Conservation (phyloP, 1,140 invertebrate genomes). For the Pseudomyrmex sp. region DNA sequence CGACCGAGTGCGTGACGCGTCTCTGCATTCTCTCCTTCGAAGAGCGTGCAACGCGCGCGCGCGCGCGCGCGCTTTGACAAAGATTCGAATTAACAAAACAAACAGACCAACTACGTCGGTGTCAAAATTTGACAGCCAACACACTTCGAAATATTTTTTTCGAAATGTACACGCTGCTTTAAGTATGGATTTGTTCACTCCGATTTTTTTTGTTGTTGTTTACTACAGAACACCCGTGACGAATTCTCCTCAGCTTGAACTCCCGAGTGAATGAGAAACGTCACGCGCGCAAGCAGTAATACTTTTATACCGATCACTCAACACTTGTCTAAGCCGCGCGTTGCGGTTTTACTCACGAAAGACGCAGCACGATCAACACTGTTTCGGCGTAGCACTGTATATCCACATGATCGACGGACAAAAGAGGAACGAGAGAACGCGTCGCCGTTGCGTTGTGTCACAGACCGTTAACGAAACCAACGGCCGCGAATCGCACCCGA, state of each 20-base stretch:
- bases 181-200: too few relatives aligned
- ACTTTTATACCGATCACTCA: conserved; percentile 8
- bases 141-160: background rate
- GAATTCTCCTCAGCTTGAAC: too few relatives aligned
- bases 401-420: conserved; percentile 20
- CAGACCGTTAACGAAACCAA: conserved; percentile 20
- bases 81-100: too few relatives aligned
- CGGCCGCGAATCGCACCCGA: background rate
- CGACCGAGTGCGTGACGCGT: conserved; percentile 43
- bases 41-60: background rate
- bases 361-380: conserved; percentile 3
- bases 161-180: too few relatives aligned
- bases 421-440: conserved; percentile 29
- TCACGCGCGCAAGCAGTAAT: background rate
- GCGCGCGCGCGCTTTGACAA: conserved; percentile 8
- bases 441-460: conserved; percentile 57
- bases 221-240: background rate
- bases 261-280: background rate
- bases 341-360: background rate
- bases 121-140: too few relatives aligned
- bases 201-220: background rate
- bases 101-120: too few relatives aligned
- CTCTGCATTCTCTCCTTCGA: conserved; percentile 59
- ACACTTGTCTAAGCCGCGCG: conserved; percentile 20
- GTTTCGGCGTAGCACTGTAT: conserved; percentile 3